phyloP scores from a whole-genome alignment of 2,888 invertebrate species.

The Pilophorus perplexus region DNA sequence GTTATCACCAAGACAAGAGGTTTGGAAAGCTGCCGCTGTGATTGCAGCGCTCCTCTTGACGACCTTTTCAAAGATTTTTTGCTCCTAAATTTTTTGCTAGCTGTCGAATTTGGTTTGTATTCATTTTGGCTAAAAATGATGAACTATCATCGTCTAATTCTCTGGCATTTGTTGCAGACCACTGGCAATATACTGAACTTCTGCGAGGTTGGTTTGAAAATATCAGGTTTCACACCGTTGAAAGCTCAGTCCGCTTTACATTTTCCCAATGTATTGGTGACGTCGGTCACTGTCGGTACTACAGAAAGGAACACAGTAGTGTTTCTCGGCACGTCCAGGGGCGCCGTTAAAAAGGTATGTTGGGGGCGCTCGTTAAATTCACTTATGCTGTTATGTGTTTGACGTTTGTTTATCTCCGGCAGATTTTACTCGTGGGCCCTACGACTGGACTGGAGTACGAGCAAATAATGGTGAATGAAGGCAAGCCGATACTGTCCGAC shows the following conservation, averaged over 20 bases:
- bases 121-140: too few relatives aligned
- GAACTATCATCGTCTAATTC: too few relatives aligned
- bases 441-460: conserved; percentile 77
- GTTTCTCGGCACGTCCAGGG: conserved; percentile 86
- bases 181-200: conserved; percentile 88
- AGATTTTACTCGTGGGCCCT: conserved; percentile 67
- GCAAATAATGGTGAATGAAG: conserved; percentile 76
- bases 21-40: too few relatives aligned
- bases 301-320: conserved; percentile 91
- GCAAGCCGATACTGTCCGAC: conserved; percentile 78
- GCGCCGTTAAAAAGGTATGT: conserved; percentile 77
- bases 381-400: too few relatives aligned
- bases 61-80: too few relatives aligned
- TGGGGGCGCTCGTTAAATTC: not conserved
- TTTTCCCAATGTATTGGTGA: conserved; percentile 76
- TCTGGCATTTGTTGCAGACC: conserved; percentile 58
- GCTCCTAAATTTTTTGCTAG: too few relatives aligned
- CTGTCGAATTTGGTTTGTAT: too few relatives aligned
- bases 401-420: too few relatives aligned
- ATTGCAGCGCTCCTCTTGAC: too few relatives aligned
- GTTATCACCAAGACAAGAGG: too few relatives aligned
- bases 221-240: conserved; percentile 84
- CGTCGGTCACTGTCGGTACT: conserved; percentile 81
- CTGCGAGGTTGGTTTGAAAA: conserved; percentile 88
- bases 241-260: conserved; percentile 70